These are phyloP conservation scores for Coranthus polyacanthus DNA, from an alignment of 2,797 vertebrate species.

Conservation along the genomic window DNA sequence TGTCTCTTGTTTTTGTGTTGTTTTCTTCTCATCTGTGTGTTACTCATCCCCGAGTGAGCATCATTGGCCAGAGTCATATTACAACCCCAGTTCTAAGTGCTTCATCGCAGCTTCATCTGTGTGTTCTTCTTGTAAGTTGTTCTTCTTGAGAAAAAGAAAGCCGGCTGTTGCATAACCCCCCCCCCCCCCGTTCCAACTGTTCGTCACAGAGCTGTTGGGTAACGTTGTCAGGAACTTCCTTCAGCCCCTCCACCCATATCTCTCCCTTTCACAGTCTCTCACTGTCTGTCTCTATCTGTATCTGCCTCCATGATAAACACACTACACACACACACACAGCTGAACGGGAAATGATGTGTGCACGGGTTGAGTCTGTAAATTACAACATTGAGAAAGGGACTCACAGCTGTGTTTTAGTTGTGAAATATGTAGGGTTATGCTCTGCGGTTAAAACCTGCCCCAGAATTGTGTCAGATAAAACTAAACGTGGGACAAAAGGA, in stretches of 20 bases:
- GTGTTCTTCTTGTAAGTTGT: slow-evolving; percentile 50
- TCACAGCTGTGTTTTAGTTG: neutral
- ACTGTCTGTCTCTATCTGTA: slow-evolving; percentile 19
- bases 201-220: slow-evolving; percentile 49
- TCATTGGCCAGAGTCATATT: slow-evolving; percentile 6
- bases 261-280: neutral
- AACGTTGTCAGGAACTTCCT: slow-evolving; percentile 56
- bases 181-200: slow-evolving; percentile 40
- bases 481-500: neutral
- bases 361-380: slow-evolving; percentile 1
- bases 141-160: slow-evolving; percentile 59
- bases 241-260: neutral
- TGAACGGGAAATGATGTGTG: slow-evolving; percentile 18
- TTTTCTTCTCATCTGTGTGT: too few species aligned
- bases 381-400: slow-evolving; percentile 11
- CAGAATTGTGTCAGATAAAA: neutral
- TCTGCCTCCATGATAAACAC: slow-evolving; percentile 21
- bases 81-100: neutral
- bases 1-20: too few species aligned
- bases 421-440: neutral
- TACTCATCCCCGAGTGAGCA: too few species aligned
- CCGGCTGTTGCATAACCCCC: slow-evolving; percentile 54
- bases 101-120: slow-evolving; percentile 42
- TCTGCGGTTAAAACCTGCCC: neutral
- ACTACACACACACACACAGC: slow-evolving; percentile 17